Percentiles rank a stretch among this genome's conserved stretches.
Conservation (phyloP, 35 echinoderm and acorn worm species). For the Anneissia japonica region DNA sequence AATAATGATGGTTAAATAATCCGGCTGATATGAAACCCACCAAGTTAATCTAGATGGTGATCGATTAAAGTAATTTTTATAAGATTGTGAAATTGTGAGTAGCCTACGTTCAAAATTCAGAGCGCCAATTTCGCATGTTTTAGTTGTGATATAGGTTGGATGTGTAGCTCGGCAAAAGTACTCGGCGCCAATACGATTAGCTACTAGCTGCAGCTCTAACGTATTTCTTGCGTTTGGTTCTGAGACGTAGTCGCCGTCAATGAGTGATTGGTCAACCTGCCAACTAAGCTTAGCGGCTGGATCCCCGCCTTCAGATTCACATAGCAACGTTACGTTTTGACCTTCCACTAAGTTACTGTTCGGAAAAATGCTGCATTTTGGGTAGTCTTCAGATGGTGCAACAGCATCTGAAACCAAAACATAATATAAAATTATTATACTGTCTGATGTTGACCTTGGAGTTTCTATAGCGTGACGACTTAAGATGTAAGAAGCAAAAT, state of each 20-base stretch:
- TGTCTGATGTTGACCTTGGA: too few species aligned
- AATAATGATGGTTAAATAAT: too few species aligned
- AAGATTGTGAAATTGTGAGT: too few species aligned
- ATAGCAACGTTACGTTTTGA: constrained; percentile 56
- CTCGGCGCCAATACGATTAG: constrained; percentile 44
- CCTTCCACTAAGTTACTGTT: constrained; percentile 46
- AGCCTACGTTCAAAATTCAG: constrained; percentile 77
- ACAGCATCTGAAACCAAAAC: constrained; percentile 50
- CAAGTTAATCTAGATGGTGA: too few species aligned
- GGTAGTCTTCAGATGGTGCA: constrained; percentile 41
- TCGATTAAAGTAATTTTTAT: too few species aligned
- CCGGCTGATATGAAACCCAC: too few species aligned
- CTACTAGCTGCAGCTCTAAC: constrained; percentile 32
- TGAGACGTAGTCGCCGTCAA: constrained; percentile 26
- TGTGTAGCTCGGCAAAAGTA: constrained; percentile 67
- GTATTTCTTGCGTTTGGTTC: constrained; percentile 34
- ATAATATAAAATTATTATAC: too few species aligned
- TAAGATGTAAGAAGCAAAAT: too few species aligned
- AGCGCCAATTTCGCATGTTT: constrained; percentile 43
- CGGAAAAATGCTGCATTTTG: constrained; percentile 45
- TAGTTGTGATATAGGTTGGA: constrained; percentile 56
- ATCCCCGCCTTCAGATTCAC: constrained; percentile 61
- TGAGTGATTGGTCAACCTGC: constrained; percentile 29
- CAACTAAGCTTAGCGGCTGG: constrained; percentile 70
- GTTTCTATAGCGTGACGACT: too few species aligned